phyloP scores from a whole-genome alignment of 2,888 invertebrate genomes.

The Pycnomerus fuliginosus region DNA sequence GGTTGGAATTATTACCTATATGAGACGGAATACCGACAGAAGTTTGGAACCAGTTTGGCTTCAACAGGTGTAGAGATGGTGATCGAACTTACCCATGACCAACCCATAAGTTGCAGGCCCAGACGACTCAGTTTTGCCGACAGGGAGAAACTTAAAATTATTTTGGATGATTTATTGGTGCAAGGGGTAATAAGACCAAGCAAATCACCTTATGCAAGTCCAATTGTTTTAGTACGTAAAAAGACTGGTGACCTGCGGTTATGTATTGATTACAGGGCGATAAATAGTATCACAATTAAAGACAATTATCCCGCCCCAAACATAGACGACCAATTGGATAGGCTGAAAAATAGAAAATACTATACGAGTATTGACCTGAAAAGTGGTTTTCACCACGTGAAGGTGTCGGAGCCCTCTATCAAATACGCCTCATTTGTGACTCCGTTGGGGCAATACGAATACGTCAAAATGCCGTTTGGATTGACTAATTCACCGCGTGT shows the following conservation, averaged over 20 bases:
- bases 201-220: constrained; percentile 35
- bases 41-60: no score
- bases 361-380: constrained; percentile 29
- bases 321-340: constrained; percentile 35
- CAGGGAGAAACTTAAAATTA: constrained; percentile 21
- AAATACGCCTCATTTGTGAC: constrained; percentile 30
- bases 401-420: constrained; percentile 24
- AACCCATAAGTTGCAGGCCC: constrained; percentile 23
- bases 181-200: constrained; percentile 25
- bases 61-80: constrained; percentile 24
- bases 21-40: constrained; percentile 14
- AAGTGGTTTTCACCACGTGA: constrained; percentile 30
- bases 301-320: constrained; percentile 35
- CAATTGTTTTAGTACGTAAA: constrained; percentile 33
- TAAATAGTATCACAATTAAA: constrained; percentile 33
- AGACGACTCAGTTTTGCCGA: constrained; percentile 26
- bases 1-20: background rate
- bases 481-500: constrained; percentile 28
- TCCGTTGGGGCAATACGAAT: constrained; percentile 30
- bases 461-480: constrained; percentile 29
- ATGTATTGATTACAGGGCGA: constrained; percentile 35
- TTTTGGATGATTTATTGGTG: constrained; percentile 23
- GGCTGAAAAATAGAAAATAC: constrained; percentile 20
- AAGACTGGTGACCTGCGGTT: constrained; percentile 34
- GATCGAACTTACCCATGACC: constrained; percentile 19